A percentile compares a stretch with the other conserved stretches of the same genome.
These are phyloP conservation scores for Osmerus mordax DNA, from an alignment of 2,113 vertebrate genomes.

Conservation along the genomic window DNA sequence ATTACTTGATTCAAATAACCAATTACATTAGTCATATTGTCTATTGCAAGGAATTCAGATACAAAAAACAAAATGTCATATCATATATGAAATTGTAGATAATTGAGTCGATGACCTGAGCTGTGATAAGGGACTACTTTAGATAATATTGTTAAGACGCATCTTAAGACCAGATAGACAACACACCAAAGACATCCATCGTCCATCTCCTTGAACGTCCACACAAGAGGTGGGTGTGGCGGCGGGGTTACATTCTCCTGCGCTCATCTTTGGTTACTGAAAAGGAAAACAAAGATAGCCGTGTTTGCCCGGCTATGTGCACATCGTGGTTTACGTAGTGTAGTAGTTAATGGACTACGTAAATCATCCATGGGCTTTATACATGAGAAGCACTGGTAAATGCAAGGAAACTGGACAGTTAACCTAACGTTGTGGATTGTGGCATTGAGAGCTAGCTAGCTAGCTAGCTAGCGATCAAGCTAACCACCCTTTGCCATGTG, in stretches of 20 bases:
- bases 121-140: no score
- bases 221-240: constrained; percentile 77
- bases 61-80: no score
- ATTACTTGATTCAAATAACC: background rate
- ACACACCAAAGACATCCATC: constrained; percentile 90
- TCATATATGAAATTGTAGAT: no score
- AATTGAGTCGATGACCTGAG: no score
- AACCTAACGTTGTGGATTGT: background rate
- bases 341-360: background rate
- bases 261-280: constrained; percentile 71
- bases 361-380: background rate
- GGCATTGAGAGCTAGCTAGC: background rate
- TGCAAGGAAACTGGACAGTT: no score
- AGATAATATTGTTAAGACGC: no score
- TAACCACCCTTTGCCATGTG: background rate
- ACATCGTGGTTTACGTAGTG: background rate
- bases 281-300: background rate
- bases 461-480: background rate
- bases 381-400: background rate
- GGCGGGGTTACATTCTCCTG: constrained; percentile 78
- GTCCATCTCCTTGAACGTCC: constrained; percentile 82
- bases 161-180: background rate
- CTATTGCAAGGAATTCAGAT: no score
- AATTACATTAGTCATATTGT: background rate
- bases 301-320: background rate